Base-by-base conservation (phyloP, 2,797 vertebrate genomes). In the Luscinia luscinia region DNA sequence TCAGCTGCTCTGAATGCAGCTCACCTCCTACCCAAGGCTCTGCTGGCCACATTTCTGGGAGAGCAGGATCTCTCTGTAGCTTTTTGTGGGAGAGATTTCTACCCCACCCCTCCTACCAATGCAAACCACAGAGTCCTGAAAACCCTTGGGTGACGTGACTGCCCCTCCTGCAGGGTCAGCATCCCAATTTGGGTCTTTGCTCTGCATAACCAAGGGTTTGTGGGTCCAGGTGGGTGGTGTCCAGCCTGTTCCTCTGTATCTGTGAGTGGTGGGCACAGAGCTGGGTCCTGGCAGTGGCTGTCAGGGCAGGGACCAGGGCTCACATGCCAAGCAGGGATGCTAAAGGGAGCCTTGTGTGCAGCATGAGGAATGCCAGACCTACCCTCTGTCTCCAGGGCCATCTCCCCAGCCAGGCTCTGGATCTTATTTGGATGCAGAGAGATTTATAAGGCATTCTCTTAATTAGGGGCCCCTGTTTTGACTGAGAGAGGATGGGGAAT, bases 391-490 rank as follows among this genome's bases (percentile, higher is more conserved):
- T 94, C 93, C 89, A 89, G 89, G 87, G 79, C 82, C 0, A 52
- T 91, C 87, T 95, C 80, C 85, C 83, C 77, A 90, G 85, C 67
- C 68, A 43, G 92, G 80, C 87, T 89, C 94, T 91, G 90, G 93
- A 85, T 96, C 92, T 93, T 85, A 94, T 95, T 96, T 95, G 91
- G 90, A 90, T 84, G 75, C 1, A 3, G 91, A 86, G 75, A 93
- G 89, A 96, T 94, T 96, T 96, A 90, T 91, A 95, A 96, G 72
- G 89, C 87, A 91, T 95, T 90, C 80, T 84, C 89, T 96, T 94
- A 97, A 95, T 90, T 94, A 91, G 84, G 83, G 93, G 89, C 83
- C 95, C 66, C 77, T 75, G 72, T 93, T 95, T 93, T 6, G 6
- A 81, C 86, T 83, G 78, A 81, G 76, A 73, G 84, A 88, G 59